A percentile compares a stretch with the other conserved stretches of the same genome.
phyloP scores from a whole-genome alignment of 2,797 vertebrate species.

The Chiloscyllium punctatum region DNA sequence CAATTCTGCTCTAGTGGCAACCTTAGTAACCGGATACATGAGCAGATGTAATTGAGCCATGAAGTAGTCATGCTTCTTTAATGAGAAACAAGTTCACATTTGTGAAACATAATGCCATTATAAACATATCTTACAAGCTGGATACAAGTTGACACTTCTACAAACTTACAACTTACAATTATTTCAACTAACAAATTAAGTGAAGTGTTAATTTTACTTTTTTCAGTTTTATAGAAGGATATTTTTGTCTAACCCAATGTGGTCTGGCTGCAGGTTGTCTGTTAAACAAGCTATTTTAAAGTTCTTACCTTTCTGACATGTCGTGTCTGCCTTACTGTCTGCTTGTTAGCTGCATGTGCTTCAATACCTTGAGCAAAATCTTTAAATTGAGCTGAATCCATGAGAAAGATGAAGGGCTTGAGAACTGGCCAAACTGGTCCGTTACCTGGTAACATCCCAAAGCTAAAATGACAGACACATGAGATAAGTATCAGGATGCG shows the following conservation, averaged over 20 bases:
- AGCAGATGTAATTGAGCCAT: slow-evolving; percentile 52
- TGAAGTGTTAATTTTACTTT: not conserved
- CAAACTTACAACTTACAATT: not conserved
- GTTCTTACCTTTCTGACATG: slow-evolving; percentile 35
- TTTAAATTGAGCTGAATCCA: not conserved
- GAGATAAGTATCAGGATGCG: not conserved
- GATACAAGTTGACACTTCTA: not conserved
- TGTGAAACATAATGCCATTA: slow-evolving; percentile 1
- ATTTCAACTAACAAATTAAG: not conserved
- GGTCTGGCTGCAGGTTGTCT: slow-evolving; percentile 5
- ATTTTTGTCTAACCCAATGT: not conserved
- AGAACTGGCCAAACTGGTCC: not conserved
- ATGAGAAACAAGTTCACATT: not conserved
- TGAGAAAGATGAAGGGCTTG: not conserved
- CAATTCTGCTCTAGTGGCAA: slow-evolving; percentile 42
- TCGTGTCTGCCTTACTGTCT: not conserved
- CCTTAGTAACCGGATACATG: slow-evolving; percentile 58
- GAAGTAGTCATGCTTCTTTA: slow-evolving; percentile 40
- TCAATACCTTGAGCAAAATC: not conserved
- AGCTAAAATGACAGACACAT: not conserved
- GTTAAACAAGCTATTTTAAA: not conserved
- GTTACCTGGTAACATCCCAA: slow-evolving; percentile 29
- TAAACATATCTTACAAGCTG: not conserved
- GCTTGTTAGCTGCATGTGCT: not conserved
- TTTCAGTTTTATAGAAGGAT: no score